These are phyloP conservation scores for Bradypodion ventrale DNA, from an alignment of 2,797 vertebrate species.

Conservation along the genomic window DNA sequence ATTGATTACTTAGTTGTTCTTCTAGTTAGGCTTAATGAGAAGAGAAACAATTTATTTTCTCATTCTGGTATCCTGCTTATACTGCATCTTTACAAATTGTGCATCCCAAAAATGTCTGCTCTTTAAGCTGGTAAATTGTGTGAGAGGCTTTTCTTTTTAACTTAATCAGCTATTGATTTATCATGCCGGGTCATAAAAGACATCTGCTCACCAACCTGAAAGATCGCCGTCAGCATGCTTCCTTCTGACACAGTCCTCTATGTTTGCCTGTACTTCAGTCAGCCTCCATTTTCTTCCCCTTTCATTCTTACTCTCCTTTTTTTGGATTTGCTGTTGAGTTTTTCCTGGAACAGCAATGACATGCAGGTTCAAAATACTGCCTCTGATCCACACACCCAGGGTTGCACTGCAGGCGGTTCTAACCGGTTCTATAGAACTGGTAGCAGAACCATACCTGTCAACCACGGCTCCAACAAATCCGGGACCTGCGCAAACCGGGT, in stretches of 20 bases:
- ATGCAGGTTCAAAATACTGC: no score
- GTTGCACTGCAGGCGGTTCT: no score
- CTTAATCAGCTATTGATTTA: conserved; percentile 31
- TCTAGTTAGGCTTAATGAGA: no score
- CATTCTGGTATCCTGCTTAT: neutral
- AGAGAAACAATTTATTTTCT: neutral
- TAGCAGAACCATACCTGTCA: no score
- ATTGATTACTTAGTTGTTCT: neutral
- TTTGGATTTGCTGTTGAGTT: neutral
- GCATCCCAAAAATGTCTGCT: neutral
- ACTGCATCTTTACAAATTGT: neutral
- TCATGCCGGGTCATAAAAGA: conserved; percentile 3
- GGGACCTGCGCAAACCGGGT: no score
- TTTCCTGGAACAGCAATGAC: neutral
- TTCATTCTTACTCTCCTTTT: neutral
- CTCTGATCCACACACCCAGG: no score
- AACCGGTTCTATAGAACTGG: no score
- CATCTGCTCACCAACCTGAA: conserved; percentile 21
- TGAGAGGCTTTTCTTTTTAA: conserved; percentile 7
- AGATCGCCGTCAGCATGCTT: neutral
- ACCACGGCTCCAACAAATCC: no score
- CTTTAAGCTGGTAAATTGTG: neutral
- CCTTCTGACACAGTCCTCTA: no score
- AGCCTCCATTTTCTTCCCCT: neutral
- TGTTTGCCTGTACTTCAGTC: neutral